These are phyloP conservation scores for Drosophila seclusa DNA, from an alignment of 2,888 invertebrate species.

Conservation along the genomic window DNA sequence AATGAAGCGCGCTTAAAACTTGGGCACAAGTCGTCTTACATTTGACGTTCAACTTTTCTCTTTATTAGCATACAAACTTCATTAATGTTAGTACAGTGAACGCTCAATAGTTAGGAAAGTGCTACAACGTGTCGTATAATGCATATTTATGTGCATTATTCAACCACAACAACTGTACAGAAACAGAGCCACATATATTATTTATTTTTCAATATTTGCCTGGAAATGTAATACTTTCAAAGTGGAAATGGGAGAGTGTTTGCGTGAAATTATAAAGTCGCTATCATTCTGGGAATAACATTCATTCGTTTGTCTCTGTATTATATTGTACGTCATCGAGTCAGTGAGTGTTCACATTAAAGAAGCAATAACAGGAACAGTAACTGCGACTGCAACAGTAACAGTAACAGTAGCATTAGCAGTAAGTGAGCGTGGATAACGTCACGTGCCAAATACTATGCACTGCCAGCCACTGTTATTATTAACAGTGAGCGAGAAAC, in stretches of 20 bases:
- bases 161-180: not conserved
- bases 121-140: slow-evolving; percentile 14
- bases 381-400: not conserved
- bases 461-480: slow-evolving; percentile 26
- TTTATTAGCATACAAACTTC: not conserved
- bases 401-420: slow-evolving; percentile 12
- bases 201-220: not conserved
- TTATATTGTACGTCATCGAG: not conserved
- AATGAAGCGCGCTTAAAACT: slow-evolving; percentile 1
- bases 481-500: slow-evolving; percentile 26
- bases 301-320: not conserved
- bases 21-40: not conserved
- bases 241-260: not conserved
- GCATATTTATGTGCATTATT: slow-evolving; percentile 4
- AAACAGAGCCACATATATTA: not conserved
- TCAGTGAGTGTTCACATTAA: not conserved
- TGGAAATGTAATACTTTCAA: not conserved
- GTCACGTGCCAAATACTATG: slow-evolving; percentile 28
- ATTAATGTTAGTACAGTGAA: slow-evolving; percentile 1
- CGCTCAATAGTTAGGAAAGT: not conserved
- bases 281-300: not conserved
- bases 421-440: slow-evolving; percentile 6
- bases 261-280: not conserved
- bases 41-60: not conserved
- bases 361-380: slow-evolving; percentile 2